phyloP scores from a whole-genome alignment of 2,113 vertebrate genomes.

The Colaptes auratus region DNA sequence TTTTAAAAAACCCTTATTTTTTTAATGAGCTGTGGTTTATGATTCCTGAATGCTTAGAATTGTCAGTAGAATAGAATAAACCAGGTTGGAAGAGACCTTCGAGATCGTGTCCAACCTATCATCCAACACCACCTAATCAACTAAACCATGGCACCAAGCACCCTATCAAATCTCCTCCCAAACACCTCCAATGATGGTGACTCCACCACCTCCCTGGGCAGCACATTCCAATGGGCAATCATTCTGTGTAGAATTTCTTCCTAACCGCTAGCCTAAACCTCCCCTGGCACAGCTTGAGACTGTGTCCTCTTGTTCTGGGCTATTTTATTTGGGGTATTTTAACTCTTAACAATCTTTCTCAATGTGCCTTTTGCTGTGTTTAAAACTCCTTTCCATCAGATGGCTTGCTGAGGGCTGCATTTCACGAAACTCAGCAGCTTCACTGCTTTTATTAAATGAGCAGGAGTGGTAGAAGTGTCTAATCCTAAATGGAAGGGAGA shows the following conservation, averaged over 20 bases:
- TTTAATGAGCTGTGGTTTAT: neutral
- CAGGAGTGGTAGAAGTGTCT: neutral
- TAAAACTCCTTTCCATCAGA: neutral
- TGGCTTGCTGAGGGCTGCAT: neutral
- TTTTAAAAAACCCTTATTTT: neutral
- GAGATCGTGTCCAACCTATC: too few species aligned
- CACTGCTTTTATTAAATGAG: neutral
- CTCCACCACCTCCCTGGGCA: too few species aligned
- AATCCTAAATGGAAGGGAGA: neutral
- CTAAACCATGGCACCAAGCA: too few species aligned
- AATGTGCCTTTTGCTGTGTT: neutral
- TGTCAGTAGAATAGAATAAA: neutral
- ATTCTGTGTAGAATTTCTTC: too few species aligned
- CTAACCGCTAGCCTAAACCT: too few species aligned
- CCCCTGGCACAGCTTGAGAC: too few species aligned
- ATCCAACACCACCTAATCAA: too few species aligned
- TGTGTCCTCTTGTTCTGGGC: too few species aligned
- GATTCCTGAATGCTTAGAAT: neutral
- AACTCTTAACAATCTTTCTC: neutral
- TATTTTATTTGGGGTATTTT: neutral
- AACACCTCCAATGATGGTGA: too few species aligned
- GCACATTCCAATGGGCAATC: too few species aligned
- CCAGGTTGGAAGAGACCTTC: too few species aligned
- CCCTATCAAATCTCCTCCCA: too few species aligned
- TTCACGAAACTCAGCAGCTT: neutral